Percentiles rank a stretch among this genome's conserved stretches.
Conservation (phyloP, 2,888 invertebrate genomes). For the Phalera bucephala region DNA sequence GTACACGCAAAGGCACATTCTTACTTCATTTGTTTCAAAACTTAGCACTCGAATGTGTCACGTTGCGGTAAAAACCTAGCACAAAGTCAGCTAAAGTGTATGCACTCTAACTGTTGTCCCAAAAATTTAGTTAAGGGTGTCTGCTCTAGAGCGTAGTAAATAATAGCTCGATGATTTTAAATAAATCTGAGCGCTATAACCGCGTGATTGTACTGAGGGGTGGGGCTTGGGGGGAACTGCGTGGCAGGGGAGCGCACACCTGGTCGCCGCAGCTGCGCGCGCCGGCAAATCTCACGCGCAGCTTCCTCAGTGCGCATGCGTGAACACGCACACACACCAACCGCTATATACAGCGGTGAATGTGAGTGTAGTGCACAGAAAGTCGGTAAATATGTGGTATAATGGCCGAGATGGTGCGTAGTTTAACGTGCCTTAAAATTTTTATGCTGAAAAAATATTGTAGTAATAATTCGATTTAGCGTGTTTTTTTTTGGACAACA, state of each 20-base stretch:
- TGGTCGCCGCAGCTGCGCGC: constrained; percentile 79
- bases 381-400: constrained; percentile 14
- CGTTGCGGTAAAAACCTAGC: too few species aligned
- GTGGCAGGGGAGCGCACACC: constrained; percentile 70
- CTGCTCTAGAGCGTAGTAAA: too few species aligned
- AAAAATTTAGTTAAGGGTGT: too few species aligned
- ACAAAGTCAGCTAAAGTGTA: too few species aligned
- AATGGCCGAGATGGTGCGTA: constrained; percentile 12
- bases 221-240: constrained; percentile 48
- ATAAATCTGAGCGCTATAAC: constrained; percentile 19
- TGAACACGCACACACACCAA: constrained; percentile 46
- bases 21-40: too few species aligned
- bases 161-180: not conserved
- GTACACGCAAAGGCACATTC: too few species aligned
- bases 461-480: too few species aligned
- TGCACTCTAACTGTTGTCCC: too few species aligned
- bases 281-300: constrained; percentile 80
- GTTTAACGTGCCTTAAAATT: constrained; percentile 10
- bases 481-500: too few species aligned
- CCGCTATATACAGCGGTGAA: constrained; percentile 1
- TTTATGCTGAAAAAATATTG: not conserved
- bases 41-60: too few species aligned
- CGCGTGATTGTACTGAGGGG: constrained; percentile 51
- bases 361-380: constrained; percentile 18
- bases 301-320: constrained; percentile 77